A percentile compares a stretch with the other conserved stretches of the same genome.
These are phyloP conservation scores for Eueides isabella DNA, from an alignment of 1,140 invertebrate genomes.

Conservation along the genomic window DNA sequence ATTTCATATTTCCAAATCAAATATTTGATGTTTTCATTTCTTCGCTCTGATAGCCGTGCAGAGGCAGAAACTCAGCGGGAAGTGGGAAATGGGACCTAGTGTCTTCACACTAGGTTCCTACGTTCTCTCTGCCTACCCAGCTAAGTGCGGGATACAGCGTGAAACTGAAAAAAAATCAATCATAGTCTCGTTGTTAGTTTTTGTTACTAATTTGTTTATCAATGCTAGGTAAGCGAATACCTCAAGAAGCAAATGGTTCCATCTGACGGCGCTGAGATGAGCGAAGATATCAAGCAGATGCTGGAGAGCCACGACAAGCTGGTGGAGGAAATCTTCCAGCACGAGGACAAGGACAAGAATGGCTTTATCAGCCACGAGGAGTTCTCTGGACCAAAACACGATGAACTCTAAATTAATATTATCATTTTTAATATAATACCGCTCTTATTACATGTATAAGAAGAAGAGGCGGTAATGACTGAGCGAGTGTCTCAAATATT, in stretches of 20 bases:
- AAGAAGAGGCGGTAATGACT: neutral
- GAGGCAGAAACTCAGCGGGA: no score
- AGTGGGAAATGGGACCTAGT: no score
- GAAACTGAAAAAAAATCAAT: no score
- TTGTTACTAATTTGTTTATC: neutral
- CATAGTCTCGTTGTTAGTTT: constrained; percentile 19
- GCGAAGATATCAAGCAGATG: constrained; percentile 92
- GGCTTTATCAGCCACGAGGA: constrained; percentile 97
- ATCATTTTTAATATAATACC: neutral
- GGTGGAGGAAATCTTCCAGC: constrained; percentile 97
- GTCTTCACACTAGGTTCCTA: no score
- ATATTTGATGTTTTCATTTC: constrained; percentile 37
- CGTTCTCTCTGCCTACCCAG: no score
- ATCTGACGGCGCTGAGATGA: constrained; percentile 86
- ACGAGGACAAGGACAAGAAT: constrained; percentile 97
- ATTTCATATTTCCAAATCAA: no score
- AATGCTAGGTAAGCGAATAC: constrained; percentile 91
- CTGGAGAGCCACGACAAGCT: constrained; percentile 95
- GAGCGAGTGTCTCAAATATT: neutral
- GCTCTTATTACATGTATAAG: neutral
- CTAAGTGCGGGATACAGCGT: no score
- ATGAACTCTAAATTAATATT: constrained; percentile 91
- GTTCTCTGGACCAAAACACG: constrained; percentile 98
- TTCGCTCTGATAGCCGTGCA: no score
- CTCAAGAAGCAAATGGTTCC: constrained; percentile 95